These are phyloP conservation scores for Epinephelus awoara DNA, from an alignment of 2,797 vertebrate genomes.

Conservation along the genomic window DNA sequence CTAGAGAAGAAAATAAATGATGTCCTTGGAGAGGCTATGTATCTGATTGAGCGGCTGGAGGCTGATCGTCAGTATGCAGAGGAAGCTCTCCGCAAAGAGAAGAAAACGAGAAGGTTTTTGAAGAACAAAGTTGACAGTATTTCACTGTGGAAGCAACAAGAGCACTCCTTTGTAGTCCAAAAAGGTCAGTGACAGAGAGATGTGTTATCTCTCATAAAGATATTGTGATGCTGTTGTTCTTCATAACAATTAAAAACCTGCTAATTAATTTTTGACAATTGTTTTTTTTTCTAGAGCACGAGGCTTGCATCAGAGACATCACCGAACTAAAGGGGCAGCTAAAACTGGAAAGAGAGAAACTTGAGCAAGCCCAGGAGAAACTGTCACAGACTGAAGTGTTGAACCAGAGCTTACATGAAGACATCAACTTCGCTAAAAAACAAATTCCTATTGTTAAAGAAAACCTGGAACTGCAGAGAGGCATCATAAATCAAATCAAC, in stretches of 20 bases:
- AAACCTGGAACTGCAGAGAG: conserved; percentile 60
- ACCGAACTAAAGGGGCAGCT: conserved; percentile 82
- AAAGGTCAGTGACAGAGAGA: conserved; percentile 80
- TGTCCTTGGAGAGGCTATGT: conserved; percentile 86
- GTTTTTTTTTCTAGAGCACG: conserved; percentile 66
- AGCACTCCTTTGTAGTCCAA: conserved; percentile 85
- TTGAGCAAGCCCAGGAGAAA: conserved; percentile 67
- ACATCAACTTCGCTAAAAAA: conserved; percentile 81
- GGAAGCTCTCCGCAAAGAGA: conserved; percentile 86
- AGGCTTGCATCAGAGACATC: conserved; percentile 77
- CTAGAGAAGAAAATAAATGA: conserved; percentile 85
- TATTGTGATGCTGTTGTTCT: neutral
- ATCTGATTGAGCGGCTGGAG: conserved; percentile 90
- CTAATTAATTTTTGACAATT: conserved; percentile 6
- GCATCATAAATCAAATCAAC: conserved; percentile 54
- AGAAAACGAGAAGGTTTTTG: conserved; percentile 78
- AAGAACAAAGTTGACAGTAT: conserved; percentile 81
- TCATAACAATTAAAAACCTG: conserved; percentile 18
- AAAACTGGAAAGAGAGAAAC: conserved; percentile 67
- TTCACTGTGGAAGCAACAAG: conserved; percentile 86
- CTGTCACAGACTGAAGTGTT: conserved; percentile 62
- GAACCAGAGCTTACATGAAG: conserved; percentile 76
- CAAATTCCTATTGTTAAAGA: conserved; percentile 83
- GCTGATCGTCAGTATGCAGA: conserved; percentile 88
- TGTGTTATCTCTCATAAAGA: conserved; percentile 3